Evolutionary conservation across 1,140 invertebrate genomes (phyloP).

Genomic region (Neuroterus valhalla): DNA sequence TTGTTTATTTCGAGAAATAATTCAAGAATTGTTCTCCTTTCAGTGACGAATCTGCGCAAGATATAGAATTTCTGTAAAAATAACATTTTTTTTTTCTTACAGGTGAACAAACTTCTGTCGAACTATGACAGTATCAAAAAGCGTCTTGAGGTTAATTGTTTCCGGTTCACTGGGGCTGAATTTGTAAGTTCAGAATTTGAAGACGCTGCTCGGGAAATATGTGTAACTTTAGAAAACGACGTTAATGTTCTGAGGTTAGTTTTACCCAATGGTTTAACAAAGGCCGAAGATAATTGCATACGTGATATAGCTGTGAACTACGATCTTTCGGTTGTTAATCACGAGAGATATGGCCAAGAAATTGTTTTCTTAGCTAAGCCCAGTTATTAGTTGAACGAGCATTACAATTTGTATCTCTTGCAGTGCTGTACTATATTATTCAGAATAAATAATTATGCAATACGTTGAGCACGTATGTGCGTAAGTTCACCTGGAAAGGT

Average conservation of each 20-base stretch:
- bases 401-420: too few species aligned
- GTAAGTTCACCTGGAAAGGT: too few species aligned
- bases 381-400: constrained; percentile 32
- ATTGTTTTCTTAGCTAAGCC: constrained; percentile 53
- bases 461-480: not conserved
- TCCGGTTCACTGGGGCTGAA: not conserved
- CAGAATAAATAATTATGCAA: not conserved
- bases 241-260: not conserved
- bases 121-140: not conserved
- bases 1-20: too few species aligned
- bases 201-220: not conserved
- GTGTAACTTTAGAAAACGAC: not conserved
- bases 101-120: not conserved
- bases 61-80: not conserved
- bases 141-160: not conserved
- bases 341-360: constrained; percentile 51
- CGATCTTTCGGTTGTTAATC: constrained; percentile 44
- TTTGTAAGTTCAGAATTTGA: not conserved
- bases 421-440: not conserved
- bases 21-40: not conserved
- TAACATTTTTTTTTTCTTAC: not conserved
- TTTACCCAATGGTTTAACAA: not conserved
- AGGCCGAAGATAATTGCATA: not conserved
- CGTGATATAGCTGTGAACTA: constrained; percentile 41
- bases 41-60: not conserved